These are phyloP conservation scores for Nesidiocoris tenuis DNA, from an alignment of 2,888 invertebrate species.

Conservation along the genomic window DNA sequence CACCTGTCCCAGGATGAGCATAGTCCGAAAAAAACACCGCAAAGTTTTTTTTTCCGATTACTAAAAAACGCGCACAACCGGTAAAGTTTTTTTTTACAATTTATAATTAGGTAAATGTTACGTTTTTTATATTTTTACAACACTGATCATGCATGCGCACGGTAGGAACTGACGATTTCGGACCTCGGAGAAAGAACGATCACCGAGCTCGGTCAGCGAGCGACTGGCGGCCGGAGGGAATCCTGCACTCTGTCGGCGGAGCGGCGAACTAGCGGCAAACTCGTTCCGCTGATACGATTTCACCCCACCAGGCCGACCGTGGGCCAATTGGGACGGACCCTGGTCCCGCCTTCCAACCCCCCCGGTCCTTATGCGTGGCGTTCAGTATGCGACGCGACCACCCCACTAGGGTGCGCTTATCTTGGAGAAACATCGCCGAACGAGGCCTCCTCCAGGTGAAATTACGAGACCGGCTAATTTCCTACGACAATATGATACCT, in stretches of 20 bases:
- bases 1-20: conserved; percentile 28
- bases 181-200: not conserved
- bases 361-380: conserved; percentile 32
- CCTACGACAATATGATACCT: conserved; percentile 35
- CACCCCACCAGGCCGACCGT: conserved; percentile 26
- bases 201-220: conserved; percentile 46
- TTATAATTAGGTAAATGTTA: too few relatives aligned
- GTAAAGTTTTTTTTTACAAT: too few relatives aligned
- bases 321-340: conserved; percentile 36
- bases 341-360: conserved; percentile 46
- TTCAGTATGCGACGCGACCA: conserved; percentile 5
- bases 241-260: conserved; percentile 41
- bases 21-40: conserved; percentile 6
- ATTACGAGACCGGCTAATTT: conserved; percentile 34
- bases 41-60: too few relatives aligned
- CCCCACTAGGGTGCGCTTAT: conserved; percentile 31
- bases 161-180: not conserved
- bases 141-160: too few relatives aligned
- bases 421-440: not conserved
- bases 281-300: conserved; percentile 22
- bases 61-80: not conserved
- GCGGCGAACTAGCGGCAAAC: conserved; percentile 11
- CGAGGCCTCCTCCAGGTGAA: conserved; percentile 1
- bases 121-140: too few relatives aligned
- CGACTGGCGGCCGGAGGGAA: conserved; percentile 42